Evolutionary conservation across 2,888 invertebrate species (phyloP).

Genomic region (Leptopilina syphax): DNA sequence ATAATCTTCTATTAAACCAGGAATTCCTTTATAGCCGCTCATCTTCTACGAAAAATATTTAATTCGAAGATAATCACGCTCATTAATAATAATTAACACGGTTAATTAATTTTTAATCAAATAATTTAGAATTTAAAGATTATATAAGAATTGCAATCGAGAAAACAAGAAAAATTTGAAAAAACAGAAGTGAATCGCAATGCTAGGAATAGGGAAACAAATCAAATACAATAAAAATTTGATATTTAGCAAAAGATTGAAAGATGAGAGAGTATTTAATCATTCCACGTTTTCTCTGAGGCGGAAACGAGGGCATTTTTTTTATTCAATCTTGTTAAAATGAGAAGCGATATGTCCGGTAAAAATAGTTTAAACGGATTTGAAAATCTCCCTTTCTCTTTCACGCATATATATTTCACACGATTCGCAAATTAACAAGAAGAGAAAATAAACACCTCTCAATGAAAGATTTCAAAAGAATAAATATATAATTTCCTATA

Average conservation of each 20-base stretch:
- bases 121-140: no score
- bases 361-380: conserved; percentile 30
- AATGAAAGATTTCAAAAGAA: conserved; percentile 20
- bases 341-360: conserved; percentile 19
- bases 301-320: conserved; percentile 32
- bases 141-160: neutral
- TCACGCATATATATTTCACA: conserved; percentile 7
- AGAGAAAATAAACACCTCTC: conserved; percentile 14
- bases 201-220: neutral
- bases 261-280: conserved; percentile 18
- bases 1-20: neutral
- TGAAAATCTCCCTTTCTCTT: conserved; percentile 35
- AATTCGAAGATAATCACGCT: no score
- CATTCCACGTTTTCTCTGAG: conserved; percentile 23
- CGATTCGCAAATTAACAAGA: conserved; percentile 16
- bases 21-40: neutral
- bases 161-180: neutral
- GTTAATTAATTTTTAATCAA: no score
- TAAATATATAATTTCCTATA: conserved; percentile 1
- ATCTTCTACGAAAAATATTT: neutral
- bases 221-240: neutral
- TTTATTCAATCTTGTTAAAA: conserved; percentile 22
- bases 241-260: neutral
- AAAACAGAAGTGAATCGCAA: neutral
- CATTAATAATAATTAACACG: no score